Conservation (phyloP, 2,888 invertebrate species). For the Chymomyza procnemis region DNA sequence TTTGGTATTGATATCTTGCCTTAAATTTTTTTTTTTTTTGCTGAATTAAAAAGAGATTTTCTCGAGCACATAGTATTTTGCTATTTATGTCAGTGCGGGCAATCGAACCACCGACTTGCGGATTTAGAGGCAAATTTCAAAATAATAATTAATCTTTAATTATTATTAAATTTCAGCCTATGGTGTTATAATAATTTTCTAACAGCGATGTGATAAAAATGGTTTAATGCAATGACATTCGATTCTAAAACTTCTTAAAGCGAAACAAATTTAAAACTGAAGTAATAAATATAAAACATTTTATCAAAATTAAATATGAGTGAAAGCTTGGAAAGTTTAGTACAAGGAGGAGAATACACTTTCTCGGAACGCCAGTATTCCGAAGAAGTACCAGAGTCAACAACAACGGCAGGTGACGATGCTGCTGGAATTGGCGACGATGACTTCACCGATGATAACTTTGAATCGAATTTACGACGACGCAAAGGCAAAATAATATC, state of each 20-base stretch:
- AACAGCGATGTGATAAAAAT: neutral
- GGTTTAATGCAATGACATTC: neutral
- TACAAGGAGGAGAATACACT: slow-evolving; percentile 62
- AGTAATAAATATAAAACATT: neutral
- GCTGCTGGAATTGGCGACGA: slow-evolving; percentile 65
- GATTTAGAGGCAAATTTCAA: no score
- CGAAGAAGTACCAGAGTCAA: slow-evolving; percentile 76
- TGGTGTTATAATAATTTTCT: no score
- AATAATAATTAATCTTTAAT: no score
- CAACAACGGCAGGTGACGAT: slow-evolving; percentile 63
- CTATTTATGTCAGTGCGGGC: no score
- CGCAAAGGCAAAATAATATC: slow-evolving; percentile 79
- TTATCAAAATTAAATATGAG: slow-evolving; percentile 62
- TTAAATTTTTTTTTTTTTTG: no score
- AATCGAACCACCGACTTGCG: no score
- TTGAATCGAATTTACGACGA: slow-evolving; percentile 78
- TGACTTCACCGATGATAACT: slow-evolving; percentile 76
- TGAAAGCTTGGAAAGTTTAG: slow-evolving; percentile 76
- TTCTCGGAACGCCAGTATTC: slow-evolving; percentile 75
- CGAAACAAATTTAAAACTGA: neutral
- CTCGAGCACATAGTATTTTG: no score
- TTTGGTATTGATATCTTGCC: no score
- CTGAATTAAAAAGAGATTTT: no score
- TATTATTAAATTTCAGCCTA: no score
- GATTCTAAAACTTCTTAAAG: neutral